Base-by-base conservation (phyloP, 2,797 vertebrate species). In the Menidia menidia region DNA sequence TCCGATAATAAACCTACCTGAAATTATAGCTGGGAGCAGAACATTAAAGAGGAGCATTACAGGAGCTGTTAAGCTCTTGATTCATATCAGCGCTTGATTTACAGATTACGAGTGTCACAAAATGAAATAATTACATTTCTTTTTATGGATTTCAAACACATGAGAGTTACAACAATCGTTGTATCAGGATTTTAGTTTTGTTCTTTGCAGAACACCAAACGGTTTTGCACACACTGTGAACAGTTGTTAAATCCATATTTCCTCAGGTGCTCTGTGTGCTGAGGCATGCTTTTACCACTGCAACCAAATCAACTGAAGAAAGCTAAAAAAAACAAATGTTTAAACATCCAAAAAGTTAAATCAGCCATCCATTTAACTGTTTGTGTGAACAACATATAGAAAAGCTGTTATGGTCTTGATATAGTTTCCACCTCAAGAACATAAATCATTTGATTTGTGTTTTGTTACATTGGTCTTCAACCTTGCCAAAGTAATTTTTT, bases 1-100 rank as follows among this genome's bases (percentile, higher is more conserved):
- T 77, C 66, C 41, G 71, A 72, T 76, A 80, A 87, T 84, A 78
- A 87, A 81, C 68, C 56, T 75, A 84, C 74, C 82, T 88, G 81
- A 85, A 85, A 84, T 85, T 80, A 82, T 79, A 79, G 64, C 80
- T 65, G 66, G 33, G 73, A 65, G 75, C 68, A 81, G 67, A 82
- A 80, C 82, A 88, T 84, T 82, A 87, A 68, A 79, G 67, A 61
- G 47, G 69, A 84, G 79, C 80, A 78, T 83, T 74, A 69, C 68
- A 60, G 69, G 53, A 73, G 81, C 69, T 14, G 19, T 60, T 71
- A 42, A 31, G 65, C 70, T 76, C 73, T 79, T 68, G 71, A 89
- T 77, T 85, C 64, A 72, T 75, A 83, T 82, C 65, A 58, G 48
- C 45, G 3, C 19, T 41, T 9, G 50, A 10, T 30, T 53, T 64